Conservation (phyloP, 2,113 vertebrate genomes). For the Chaenocephalus aceratus region DNA sequence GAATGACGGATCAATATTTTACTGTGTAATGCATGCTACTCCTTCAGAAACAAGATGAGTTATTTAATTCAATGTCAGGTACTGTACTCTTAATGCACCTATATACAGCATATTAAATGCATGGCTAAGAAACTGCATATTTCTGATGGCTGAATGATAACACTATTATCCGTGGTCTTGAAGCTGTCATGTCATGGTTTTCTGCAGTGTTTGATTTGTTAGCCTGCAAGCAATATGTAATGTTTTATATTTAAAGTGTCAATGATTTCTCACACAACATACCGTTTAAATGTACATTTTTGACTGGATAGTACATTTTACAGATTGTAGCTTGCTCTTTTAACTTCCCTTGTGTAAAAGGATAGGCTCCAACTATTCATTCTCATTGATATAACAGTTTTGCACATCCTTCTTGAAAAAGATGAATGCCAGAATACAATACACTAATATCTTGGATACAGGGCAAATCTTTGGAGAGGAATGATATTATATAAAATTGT, state of each 20-base stretch:
- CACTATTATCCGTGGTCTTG: constrained; percentile 12
- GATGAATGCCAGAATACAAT: background rate
- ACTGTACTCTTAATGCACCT: constrained; percentile 7
- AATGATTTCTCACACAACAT: background rate
- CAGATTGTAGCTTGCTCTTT: background rate
- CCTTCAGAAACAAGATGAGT: constrained; percentile 8
- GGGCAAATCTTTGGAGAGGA: background rate
- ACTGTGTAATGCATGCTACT: constrained; percentile 27
- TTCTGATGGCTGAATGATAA: constrained; percentile 15
- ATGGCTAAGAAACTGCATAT: background rate
- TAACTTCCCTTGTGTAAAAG: background rate
- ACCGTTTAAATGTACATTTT: background rate
- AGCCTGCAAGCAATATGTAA: constrained; percentile 12
- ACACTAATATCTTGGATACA: background rate
- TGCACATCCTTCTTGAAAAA: background rate
- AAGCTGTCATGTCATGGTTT: constrained; percentile 3
- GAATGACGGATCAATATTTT: background rate
- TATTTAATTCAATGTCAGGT: constrained; percentile 25
- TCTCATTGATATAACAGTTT: background rate
- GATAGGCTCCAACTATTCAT: background rate
- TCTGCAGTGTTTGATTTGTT: background rate
- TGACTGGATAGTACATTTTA: background rate
- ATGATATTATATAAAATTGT: too few relatives aligned
- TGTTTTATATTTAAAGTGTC: constrained; percentile 4
- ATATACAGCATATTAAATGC: constrained; percentile 2